Base-by-base conservation (phyloP, 2,888 invertebrate genomes). In the Hemithea aestivaria region DNA sequence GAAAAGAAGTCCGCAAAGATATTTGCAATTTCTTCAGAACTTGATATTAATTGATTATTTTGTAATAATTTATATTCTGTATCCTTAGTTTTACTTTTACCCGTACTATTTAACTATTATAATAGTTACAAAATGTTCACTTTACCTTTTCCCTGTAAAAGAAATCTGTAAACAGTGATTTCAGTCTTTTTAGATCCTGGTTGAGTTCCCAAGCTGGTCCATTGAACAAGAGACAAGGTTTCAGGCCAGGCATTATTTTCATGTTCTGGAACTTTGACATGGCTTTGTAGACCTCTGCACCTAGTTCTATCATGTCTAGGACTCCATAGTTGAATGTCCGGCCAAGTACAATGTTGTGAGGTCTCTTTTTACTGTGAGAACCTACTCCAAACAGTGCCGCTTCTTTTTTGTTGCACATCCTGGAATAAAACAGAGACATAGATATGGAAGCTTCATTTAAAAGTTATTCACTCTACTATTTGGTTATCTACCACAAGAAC, bases 291-390 rank as follows among this genome's bases (percentile, higher is more conserved):
- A 92, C 90, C 35, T 96, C 95, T 10, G 99, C 90, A 7, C 97
- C 96, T 37, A 99, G 90, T 80, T 99, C 99, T 39, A 96, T 90
- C 97, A 99, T 98, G 69, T 99, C 99, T 38, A 99, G 81, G 20
- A 99, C 84, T 39, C 94, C 93, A 62, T 94, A 91, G 75, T 99
- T 96, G 76, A 92, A 98, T 66, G 94, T 92, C 53, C 99, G 90
- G 0, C 97, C 98, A 35, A 98, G 70, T 20, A 98, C 87, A 27
- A 99, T 76, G 80, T 98, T 98, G 67, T 98, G 91, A 0, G 98
- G 98, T 7, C 98, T 89, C 71, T 99, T 99, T 78, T 99, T 99
- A 32, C 93, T 95, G 66, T 98, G 95, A 1, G 95, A 94, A 2
- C 94, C 96, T 67, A 98, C 94, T 49, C 95, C 90, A 78, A 99